These are phyloP conservation scores for Hypanus sabinus DNA, from an alignment of 2,113 vertebrate genomes.

Conservation along the genomic window DNA sequence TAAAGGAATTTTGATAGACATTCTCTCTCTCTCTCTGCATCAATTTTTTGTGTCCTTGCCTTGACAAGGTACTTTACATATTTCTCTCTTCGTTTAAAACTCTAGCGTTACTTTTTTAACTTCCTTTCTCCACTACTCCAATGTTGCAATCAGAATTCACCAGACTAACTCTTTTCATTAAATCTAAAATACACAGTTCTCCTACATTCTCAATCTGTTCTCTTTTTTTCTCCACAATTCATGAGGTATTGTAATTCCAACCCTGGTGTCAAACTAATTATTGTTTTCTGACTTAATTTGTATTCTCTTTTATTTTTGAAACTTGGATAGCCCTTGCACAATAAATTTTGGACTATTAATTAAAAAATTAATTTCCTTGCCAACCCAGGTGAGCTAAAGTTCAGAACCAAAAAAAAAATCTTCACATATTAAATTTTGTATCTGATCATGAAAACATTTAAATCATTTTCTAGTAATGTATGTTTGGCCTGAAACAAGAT, in stretches of 20 bases:
- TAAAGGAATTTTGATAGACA: too few relatives aligned
- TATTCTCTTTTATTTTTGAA: neutral
- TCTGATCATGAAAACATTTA: neutral
- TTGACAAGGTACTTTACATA: neutral
- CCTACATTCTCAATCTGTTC: neutral
- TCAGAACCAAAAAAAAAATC: neutral
- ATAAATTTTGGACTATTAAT: neutral
- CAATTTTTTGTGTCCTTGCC: neutral
- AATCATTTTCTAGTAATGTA: neutral
- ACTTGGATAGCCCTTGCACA: neutral
- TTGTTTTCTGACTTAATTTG: neutral
- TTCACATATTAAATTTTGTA: neutral
- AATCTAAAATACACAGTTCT: neutral
- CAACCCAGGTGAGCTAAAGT: neutral
- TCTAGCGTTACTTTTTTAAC: neutral
- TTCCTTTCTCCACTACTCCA: neutral
- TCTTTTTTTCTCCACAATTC: neutral
- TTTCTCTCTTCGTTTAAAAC: neutral
- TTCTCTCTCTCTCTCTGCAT: neutral
- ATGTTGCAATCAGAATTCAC: neutral
- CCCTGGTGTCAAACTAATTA: neutral
- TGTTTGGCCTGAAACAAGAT: slow-evolving; percentile 5
- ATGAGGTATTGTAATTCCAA: neutral
- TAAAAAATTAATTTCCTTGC: neutral
- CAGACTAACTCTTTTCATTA: neutral